Conservation (phyloP, 2,113 vertebrate genomes). For the Osmerus mordax region DNA sequence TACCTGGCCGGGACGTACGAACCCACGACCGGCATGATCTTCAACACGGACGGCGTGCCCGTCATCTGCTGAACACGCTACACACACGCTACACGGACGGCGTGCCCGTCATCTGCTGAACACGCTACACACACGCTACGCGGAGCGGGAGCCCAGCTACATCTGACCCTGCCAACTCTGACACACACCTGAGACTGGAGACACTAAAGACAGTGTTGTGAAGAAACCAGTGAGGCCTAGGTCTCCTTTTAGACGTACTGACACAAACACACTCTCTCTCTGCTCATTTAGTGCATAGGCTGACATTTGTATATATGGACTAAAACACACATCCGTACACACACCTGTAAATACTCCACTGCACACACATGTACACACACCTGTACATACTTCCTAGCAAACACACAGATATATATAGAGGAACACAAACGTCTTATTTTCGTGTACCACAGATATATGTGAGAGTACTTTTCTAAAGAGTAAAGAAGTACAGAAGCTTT, state of each 20-base stretch:
- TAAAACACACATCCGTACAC: slow-evolving; percentile 15
- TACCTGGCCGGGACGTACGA: slow-evolving; percentile 98
- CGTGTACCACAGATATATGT: slow-evolving; percentile 73
- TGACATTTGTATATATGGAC: slow-evolving; percentile 23
- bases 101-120: slow-evolving; percentile 94
- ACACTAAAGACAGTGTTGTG: slow-evolving; percentile 56
- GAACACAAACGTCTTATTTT: slow-evolving; percentile 71
- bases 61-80: slow-evolving; percentile 84
- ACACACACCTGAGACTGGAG: slow-evolving; percentile 18
- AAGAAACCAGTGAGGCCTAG: neutral
- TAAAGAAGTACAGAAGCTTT: slow-evolving; percentile 67
- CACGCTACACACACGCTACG: slow-evolving; percentile 2
- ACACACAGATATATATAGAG: slow-evolving; percentile 51
- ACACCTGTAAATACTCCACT: slow-evolving; percentile 14
- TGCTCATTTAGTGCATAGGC: slow-evolving; percentile 31
- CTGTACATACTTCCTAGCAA: slow-evolving; percentile 31
- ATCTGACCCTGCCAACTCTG: neutral
- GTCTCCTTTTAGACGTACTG: neutral
- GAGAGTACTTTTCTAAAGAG: slow-evolving; percentile 71
- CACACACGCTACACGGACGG: slow-evolving; percentile 54
- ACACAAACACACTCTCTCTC: neutral
- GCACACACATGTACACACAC: slow-evolving; percentile 33
- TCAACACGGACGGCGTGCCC: slow-evolving; percentile 94
- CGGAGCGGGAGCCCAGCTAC: neutral
- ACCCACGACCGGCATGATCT: slow-evolving; percentile 99